Base-by-base conservation (phyloP, 2,113 vertebrate genomes). In the Indicator indicator region DNA sequence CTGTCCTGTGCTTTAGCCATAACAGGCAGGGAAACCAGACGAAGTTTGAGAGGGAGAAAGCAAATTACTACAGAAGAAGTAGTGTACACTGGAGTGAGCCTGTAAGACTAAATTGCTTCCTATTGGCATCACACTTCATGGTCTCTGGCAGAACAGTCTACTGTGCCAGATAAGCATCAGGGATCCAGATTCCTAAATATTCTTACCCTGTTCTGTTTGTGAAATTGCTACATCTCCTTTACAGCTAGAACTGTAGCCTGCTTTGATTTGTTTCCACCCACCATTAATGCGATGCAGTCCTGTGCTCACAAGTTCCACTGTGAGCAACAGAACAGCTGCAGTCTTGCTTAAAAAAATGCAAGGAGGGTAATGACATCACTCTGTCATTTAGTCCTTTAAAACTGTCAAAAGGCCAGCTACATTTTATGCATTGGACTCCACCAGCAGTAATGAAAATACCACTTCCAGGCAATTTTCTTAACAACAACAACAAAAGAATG, bases 371-470 rank as follows among this genome's bases (percentile, higher is more conserved):
- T 5, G 2, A 56, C 12, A n/a, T 79, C 38, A 46, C n/a, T 55
- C 52, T 55, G 56, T 50, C 30, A 32, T 68, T 93, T 75, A 19
- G 36, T 93, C 33, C 63, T 88, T 86, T 83, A 16, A 24, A 91
- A 48, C 20, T 64, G 56, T 78, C 32, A 77, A 40, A 54, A 33
- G 38, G 30, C n/a, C 55, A 82, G 56, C 24, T 48, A 36, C 55
- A 56, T 85, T 91, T 83, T 79, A 69, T 16, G 72, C 33, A 75
- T 81, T 63, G 75, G 26, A 87, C 38, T 77, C 67, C 64, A 86
- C 20, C 42, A 74, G 59, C 1, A 78, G 56, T 26, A 85, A 9
- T 72, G 27, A 76, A 94, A 94, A 83, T n/a, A 32, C 0, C 1
- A 33, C 52, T 77, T 95, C 88, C 52, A 83, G 72, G 65, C 44